phyloP scores from a whole-genome alignment of 2,797 vertebrate species.

The Enteromius radiatus region DNA sequence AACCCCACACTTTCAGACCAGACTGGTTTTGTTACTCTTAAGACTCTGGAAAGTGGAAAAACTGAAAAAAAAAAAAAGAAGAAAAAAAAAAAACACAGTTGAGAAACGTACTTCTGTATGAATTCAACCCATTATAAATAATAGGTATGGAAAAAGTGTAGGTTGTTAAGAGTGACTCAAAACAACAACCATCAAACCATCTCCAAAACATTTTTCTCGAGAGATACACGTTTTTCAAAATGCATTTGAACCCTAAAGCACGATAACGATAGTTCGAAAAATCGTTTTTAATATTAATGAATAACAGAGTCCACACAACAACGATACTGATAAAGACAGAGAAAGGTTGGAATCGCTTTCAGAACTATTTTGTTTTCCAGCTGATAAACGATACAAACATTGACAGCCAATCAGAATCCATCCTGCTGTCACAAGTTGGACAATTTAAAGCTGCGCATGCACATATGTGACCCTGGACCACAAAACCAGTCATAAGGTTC shows the following conservation, averaged over 20 bases:
- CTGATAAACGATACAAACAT: too few species aligned
- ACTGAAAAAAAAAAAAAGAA: constrained; percentile 38
- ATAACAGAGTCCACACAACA: too few species aligned
- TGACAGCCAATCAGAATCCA: too few species aligned
- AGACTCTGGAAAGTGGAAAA: constrained; percentile 44
- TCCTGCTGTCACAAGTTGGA: too few species aligned
- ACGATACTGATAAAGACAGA: too few species aligned
- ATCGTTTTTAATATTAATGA: too few species aligned
- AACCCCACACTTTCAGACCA: constrained; percentile 51
- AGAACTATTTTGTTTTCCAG: too few species aligned
- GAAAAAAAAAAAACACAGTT: neutral
- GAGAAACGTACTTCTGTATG: constrained; percentile 30
- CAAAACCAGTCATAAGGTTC: too few species aligned
- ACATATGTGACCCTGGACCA: too few species aligned
- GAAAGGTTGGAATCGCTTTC: too few species aligned
- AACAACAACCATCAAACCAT: neutral
- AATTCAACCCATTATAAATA: constrained; percentile 45
- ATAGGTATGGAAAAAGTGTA: constrained; percentile 27
- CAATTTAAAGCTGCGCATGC: too few species aligned
- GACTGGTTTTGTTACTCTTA: constrained; percentile 42
- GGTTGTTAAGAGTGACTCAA: constrained; percentile 52
- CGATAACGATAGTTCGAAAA: too few species aligned
- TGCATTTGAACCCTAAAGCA: neutral
- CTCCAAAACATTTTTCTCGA: neutral
- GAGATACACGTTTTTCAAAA: neutral